Evolutionary conservation across 2,888 invertebrate genomes (phyloP).

Genomic region (Alviniconcha strummeri): DNA sequence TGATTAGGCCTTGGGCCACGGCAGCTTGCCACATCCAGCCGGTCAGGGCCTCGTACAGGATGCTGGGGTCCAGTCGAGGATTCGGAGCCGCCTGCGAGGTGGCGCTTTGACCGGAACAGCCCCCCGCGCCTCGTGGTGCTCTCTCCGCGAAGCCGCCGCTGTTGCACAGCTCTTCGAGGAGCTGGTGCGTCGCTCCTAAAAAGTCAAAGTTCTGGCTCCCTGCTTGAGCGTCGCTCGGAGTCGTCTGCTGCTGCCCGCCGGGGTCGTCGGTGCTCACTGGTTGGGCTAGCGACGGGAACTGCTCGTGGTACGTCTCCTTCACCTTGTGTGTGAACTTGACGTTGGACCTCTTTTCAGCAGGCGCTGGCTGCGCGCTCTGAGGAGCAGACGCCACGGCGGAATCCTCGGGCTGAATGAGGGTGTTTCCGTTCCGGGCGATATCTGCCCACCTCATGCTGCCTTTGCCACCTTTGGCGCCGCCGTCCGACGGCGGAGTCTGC

Average conservation of each 20-base stretch:
- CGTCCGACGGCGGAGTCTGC: background rate
- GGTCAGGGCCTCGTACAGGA: constrained; percentile 26
- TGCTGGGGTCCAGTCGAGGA: constrained; percentile 10
- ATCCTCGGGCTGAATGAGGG: constrained; percentile 7
- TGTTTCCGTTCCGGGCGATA: constrained; percentile 34
- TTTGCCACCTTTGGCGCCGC: background rate
- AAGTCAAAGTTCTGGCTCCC: background rate
- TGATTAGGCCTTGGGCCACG: background rate
- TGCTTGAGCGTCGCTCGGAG: background rate
- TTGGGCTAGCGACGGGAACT: constrained; percentile 8
- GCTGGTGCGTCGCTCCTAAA: constrained; percentile 14
- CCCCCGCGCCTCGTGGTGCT: background rate
- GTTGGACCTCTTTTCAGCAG: background rate
- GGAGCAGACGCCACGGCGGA: background rate
- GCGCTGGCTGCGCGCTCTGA: background rate
- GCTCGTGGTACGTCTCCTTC: constrained; percentile 16
- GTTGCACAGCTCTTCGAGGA: constrained; percentile 11
- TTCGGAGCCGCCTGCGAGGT: background rate
- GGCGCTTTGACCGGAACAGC: background rate
- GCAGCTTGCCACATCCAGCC: constrained; percentile 29
- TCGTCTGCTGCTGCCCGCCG: background rate
- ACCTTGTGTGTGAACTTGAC: background rate
- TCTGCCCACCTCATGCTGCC: constrained; percentile 44
- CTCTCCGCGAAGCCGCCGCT: constrained; percentile 4
- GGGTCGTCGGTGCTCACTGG: background rate